Conservation (phyloP, 2,797 vertebrate species). For the Peromyscus nudipes region DNA sequence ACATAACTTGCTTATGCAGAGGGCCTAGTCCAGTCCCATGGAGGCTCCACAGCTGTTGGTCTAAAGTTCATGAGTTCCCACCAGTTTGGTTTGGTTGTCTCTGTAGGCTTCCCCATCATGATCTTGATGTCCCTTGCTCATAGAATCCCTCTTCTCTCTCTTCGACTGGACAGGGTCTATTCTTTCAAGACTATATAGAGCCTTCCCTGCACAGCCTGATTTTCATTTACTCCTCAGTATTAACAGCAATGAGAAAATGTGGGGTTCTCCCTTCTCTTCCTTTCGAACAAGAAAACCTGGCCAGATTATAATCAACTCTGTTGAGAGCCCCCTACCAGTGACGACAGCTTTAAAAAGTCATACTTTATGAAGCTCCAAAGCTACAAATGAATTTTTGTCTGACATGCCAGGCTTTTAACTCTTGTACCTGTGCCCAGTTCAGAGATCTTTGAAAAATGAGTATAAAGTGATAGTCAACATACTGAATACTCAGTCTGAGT, state of each 20-base stretch:
- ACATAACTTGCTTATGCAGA: too few species aligned
- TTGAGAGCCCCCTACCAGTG: constrained; percentile 51
- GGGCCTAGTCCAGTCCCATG: too few species aligned
- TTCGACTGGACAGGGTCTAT: background rate
- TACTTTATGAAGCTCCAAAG: constrained; percentile 74
- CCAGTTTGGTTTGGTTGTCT: too few species aligned
- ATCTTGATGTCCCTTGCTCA: too few species aligned
- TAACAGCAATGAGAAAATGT: constrained; percentile 57
- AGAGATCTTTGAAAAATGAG: constrained; percentile 74
- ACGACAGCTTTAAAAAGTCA: constrained; percentile 67
- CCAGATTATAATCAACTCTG: constrained; percentile 53
- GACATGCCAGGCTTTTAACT: constrained; percentile 73
- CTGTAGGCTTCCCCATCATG: too few species aligned
- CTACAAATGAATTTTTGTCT: constrained; percentile 75
- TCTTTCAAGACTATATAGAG: background rate
- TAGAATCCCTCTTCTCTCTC: too few species aligned
- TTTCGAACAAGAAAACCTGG: constrained; percentile 51
- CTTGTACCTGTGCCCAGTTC: constrained; percentile 75
- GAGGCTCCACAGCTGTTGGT: too few species aligned
- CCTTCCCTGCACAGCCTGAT: background rate
- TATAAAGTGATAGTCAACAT: constrained; percentile 70
- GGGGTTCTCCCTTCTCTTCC: background rate
- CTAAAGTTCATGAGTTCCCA: too few species aligned
- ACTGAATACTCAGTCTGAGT: constrained; percentile 43
- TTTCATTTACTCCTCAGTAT: background rate